Evolutionary conservation across 2,888 invertebrate genomes (phyloP).

Genomic region (Frankliniella intonsa): DNA sequence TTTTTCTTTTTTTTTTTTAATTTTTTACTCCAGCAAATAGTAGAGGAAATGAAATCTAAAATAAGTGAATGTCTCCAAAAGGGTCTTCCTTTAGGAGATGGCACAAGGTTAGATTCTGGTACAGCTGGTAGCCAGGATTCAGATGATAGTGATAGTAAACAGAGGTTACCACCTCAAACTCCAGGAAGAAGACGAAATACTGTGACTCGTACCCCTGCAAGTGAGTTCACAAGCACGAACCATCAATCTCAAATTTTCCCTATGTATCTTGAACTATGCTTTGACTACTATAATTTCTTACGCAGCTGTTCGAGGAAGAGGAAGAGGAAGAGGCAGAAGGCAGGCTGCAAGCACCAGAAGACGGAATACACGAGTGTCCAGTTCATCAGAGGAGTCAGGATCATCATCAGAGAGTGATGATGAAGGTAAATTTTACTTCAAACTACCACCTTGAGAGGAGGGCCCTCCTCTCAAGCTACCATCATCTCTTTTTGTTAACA

Average conservation of each 20-base stretch:
- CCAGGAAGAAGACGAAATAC: background rate
- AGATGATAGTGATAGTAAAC: background rate
- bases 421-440: background rate
- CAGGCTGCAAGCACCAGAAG: background rate
- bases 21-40: background rate
- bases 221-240: background rate
- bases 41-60: background rate
- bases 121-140: background rate
- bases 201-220: background rate
- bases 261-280: too few species aligned
- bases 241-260: too few species aligned
- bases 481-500: too few species aligned
- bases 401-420: constrained; percentile 3
- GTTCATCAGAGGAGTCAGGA: background rate
- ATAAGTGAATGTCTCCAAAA: constrained; percentile 3
- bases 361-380: background rate
- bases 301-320: background rate
- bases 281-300: too few species aligned
- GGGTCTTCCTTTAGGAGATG: background rate
- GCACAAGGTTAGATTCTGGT: background rate
- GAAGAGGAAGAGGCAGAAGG: background rate
- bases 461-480: too few species aligned
- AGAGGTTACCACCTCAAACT: background rate
- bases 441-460: too few species aligned
- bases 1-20: background rate